Evolutionary conservation across 2,113 vertebrate species (phyloP).

Genomic region (Oreochromis tanganicae): DNA sequence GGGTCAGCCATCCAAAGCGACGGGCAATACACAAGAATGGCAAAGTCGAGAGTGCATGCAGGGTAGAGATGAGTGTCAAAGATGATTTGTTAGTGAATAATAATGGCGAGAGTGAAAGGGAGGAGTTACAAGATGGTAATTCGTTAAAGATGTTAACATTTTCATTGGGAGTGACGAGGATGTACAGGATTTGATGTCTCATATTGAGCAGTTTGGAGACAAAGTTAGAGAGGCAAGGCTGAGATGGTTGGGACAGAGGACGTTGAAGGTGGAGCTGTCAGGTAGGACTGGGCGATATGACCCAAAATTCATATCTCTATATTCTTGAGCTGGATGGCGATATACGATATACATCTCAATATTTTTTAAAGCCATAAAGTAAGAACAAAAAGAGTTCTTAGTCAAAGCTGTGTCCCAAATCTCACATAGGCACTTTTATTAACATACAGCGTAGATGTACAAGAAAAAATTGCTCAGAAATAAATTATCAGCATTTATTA

Average conservation of each 20-base stretch:
- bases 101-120: fast-evolving
- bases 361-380: too few species aligned
- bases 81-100: neutral
- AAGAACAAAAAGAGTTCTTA: too few species aligned
- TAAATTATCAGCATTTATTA: too few species aligned
- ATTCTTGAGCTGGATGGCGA: too few species aligned
- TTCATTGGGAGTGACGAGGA: neutral
- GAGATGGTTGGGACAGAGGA: neutral
- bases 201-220: neutral
- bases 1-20: neutral
- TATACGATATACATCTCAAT: too few species aligned
- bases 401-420: too few species aligned
- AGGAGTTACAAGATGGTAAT: neutral
- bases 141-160: neutral
- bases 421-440: too few species aligned
- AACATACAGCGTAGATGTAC: too few species aligned
- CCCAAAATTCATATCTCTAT: too few species aligned
- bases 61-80: neutral
- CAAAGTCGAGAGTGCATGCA: neutral
- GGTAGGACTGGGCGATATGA: too few species aligned
- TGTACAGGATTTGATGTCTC: neutral
- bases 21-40: neutral
- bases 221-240: neutral
- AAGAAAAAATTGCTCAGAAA: too few species aligned
- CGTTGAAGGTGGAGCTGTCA: neutral